Conservation (phyloP, 2,888 invertebrate genomes). For the Eristalinus aeneus region DNA sequence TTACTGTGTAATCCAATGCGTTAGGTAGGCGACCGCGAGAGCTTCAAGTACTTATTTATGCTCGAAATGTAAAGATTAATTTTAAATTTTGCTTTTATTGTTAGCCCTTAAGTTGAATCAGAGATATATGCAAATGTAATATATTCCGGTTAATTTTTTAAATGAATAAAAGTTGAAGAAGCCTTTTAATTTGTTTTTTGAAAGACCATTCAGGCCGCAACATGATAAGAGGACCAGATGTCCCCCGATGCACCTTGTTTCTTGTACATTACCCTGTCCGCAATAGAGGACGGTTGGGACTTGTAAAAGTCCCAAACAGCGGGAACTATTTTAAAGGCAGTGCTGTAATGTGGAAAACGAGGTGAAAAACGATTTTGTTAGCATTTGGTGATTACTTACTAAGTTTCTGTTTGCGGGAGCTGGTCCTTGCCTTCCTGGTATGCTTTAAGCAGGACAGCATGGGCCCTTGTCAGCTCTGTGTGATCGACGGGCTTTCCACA, state of each 20-base stretch:
- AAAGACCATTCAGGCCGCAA: slow-evolving; percentile 75
- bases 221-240: slow-evolving; percentile 75
- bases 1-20: slow-evolving; percentile 58
- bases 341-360: too few species aligned
- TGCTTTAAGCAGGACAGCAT: slow-evolving; percentile 72
- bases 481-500: slow-evolving; percentile 76
- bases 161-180: slow-evolving; percentile 25
- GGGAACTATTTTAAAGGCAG: slow-evolving; percentile 73
- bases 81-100: slow-evolving; percentile 42
- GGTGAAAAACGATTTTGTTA: too few species aligned
- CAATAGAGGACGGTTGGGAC: slow-evolving; percentile 73
- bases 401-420: slow-evolving; percentile 57
- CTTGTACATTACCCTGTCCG: slow-evolving; percentile 77
- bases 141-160: slow-evolving; percentile 15
- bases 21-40: not conserved
- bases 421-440: slow-evolving; percentile 68
- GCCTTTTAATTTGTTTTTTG: not conserved
- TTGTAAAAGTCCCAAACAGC: slow-evolving; percentile 78
- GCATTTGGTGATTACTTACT: too few species aligned
- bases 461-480: slow-evolving; percentile 72
- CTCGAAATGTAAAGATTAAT: slow-evolving; percentile 31
- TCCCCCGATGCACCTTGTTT: slow-evolving; percentile 32
- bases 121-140: slow-evolving; percentile 15
- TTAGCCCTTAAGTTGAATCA: slow-evolving; percentile 32
- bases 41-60: slow-evolving; percentile 44